Evolutionary conservation across 2,888 invertebrate genomes (phyloP).

Genomic region (Punctoribates punctum): DNA sequence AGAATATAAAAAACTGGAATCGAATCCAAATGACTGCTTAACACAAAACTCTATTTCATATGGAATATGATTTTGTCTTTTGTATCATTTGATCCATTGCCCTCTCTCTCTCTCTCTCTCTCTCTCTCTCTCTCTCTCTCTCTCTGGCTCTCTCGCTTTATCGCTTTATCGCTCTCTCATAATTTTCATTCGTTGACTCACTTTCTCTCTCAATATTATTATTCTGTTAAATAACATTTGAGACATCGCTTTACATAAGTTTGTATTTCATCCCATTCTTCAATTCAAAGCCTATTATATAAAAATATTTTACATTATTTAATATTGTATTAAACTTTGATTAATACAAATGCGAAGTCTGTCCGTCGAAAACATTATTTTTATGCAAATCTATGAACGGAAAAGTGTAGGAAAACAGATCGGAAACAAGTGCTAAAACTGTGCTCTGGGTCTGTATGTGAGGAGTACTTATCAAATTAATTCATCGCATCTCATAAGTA

Average conservation of each 20-base stretch:
- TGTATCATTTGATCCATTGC: not conserved
- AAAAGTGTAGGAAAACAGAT: conserved; percentile 23
- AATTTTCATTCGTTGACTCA: not conserved
- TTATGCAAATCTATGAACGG: conserved; percentile 8
- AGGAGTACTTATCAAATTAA: conserved; percentile 30
- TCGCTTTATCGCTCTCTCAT: not conserved
- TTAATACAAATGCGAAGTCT: not conserved
- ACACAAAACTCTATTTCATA: not conserved
- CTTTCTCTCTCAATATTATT: not conserved
- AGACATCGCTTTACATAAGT: conserved; percentile 18
- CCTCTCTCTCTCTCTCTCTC: too few species aligned
- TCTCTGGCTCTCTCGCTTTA: not conserved
- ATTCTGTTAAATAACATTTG: not conserved
- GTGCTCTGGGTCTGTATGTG: not conserved
- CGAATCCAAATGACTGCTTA: not conserved
- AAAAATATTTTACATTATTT: not conserved
- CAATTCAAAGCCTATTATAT: not conserved
- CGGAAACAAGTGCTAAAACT: conserved; percentile 12
- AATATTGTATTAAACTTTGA: too few species aligned
- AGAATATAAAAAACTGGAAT: not conserved
- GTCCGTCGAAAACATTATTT: conserved; percentile 11
- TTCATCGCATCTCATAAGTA: conserved; percentile 27
- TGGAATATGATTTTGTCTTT: not conserved
- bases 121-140: not conserved
- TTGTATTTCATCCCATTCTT: not conserved